Evolutionary conservation across 2,888 invertebrate genomes (phyloP).

Genomic region (Phragmatobia fuliginosa): DNA sequence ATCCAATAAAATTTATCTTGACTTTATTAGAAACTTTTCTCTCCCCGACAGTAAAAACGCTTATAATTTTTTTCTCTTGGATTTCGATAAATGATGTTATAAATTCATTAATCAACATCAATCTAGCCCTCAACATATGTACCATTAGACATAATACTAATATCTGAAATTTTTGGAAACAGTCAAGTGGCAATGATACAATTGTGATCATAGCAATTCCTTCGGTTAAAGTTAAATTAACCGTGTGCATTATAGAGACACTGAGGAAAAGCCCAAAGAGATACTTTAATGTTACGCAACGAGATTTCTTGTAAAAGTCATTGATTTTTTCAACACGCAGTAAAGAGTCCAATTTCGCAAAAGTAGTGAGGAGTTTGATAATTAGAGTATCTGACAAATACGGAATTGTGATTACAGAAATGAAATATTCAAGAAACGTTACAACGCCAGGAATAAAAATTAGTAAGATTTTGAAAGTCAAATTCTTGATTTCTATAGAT

Average conservation of each 20-base stretch:
- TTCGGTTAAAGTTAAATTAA: slow-evolving; percentile 45
- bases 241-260: slow-evolving; percentile 39
- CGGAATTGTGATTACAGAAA: background rate
- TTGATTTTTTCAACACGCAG: slow-evolving; percentile 27
- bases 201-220: slow-evolving; percentile 28
- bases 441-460: background rate
- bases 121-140: slow-evolving; percentile 56
- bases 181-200: slow-evolving; percentile 48
- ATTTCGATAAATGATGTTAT: slow-evolving; percentile 57
- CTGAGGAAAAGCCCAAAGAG: slow-evolving; percentile 41
- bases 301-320: slow-evolving; percentile 55
- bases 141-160: slow-evolving; percentile 61
- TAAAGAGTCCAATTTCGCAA: slow-evolving; percentile 8
- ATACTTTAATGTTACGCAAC: slow-evolving; percentile 36
- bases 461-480: background rate
- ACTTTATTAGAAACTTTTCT: slow-evolving; percentile 40
- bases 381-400: background rate
- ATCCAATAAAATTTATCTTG: slow-evolving; percentile 55
- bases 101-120: slow-evolving; percentile 61
- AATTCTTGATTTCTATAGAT: background rate
- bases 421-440: background rate
- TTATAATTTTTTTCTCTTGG: slow-evolving; percentile 44
- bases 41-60: slow-evolving; percentile 53
- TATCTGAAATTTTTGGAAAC: slow-evolving; percentile 64
- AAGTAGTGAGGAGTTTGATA: background rate